Conservation (phyloP, 2,888 invertebrate species). For the Creontiades dilutus region DNA sequence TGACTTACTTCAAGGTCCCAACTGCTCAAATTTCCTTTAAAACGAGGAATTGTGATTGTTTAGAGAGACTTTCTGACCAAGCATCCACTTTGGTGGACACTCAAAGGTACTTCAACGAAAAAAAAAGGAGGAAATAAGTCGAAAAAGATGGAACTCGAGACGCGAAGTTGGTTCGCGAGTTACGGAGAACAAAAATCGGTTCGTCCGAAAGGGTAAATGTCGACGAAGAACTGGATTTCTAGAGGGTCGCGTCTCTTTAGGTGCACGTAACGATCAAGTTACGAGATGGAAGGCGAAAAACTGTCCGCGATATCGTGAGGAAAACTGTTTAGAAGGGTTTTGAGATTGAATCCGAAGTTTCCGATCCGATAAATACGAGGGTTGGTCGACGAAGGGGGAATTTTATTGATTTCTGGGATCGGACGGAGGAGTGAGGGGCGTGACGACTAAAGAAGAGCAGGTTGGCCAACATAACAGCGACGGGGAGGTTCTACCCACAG, state of each 20-base stretch:
- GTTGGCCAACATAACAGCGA: not conserved
- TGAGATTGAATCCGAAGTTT: too few relatives aligned
- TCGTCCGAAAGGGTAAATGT: too few relatives aligned
- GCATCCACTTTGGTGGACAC: slow-evolving; percentile 50
- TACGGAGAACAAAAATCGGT: too few relatives aligned
- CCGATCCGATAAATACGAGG: not conserved
- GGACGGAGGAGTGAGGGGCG: not conserved
- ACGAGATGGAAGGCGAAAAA: too few relatives aligned
- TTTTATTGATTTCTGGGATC: not conserved
- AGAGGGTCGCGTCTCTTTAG: too few relatives aligned
- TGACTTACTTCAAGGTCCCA: slow-evolving; percentile 61
- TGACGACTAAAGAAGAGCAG: not conserved
- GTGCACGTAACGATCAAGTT: too few relatives aligned
- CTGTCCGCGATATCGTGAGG: too few relatives aligned
- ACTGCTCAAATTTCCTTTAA: slow-evolving; percentile 67
- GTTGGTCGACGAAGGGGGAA: not conserved
- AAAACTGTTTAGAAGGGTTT: too few relatives aligned
- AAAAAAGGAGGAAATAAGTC: not conserved
- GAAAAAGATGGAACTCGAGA: not conserved
- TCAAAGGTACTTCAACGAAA: not conserved
- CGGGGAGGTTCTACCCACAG: not conserved
- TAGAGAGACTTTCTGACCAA: not conserved
- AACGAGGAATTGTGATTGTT: slow-evolving; percentile 63
- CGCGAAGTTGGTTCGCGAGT: not conserved
- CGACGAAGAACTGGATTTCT: too few relatives aligned